phyloP scores from a whole-genome alignment of 2,113 vertebrate species.

The Phaethornis superciliosus region DNA sequence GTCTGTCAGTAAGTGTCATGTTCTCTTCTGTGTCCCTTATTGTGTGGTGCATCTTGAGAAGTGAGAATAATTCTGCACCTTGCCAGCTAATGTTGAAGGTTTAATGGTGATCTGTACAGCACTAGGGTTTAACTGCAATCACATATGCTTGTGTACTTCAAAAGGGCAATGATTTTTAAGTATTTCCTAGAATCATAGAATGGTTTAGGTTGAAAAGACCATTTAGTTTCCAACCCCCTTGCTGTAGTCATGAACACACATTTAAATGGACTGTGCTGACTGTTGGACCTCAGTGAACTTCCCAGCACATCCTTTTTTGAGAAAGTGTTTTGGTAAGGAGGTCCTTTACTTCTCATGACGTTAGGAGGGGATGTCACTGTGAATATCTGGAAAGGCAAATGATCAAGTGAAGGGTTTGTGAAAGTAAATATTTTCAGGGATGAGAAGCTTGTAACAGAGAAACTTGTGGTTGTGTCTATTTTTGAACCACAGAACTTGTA shows the following conservation, averaged over 20 bases:
- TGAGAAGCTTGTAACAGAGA: not conserved
- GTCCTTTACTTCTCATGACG: not conserved
- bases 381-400: not conserved
- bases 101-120: not conserved
- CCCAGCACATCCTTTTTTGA: not conserved
- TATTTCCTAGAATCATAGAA: not conserved
- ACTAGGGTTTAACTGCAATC: not conserved
- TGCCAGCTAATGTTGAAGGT: not conserved
- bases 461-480: not conserved
- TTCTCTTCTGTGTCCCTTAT: not conserved
- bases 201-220: no score
- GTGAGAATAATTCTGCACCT: not conserved
- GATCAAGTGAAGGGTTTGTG: not conserved
- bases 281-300: not conserved
- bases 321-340: not conserved
- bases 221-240: no score
- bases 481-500: not conserved
- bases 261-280: not conserved
- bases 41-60: fast-evolving
- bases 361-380: not conserved
- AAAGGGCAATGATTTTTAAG: not conserved
- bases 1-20: not conserved
- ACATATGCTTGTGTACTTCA: fast-evolving
- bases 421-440: not conserved
- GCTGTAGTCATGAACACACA: no score